Conservation (phyloP, 2,113 vertebrate species). For the human region GRCh38 chr3:123151501-123152000, state of each 20-base stretch:
- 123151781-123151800: background rate
- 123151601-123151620: background rate
- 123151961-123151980: background rate
- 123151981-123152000: too few species aligned
- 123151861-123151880: background rate
- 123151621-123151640: background rate
- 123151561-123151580: background rate
- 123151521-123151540: background rate
- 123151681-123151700: background rate
- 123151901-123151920: background rate
- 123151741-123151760: background rate
- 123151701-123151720: background rate
- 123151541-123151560: background rate
- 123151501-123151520: background rate
- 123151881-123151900: background rate
- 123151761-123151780: background rate
- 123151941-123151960: background rate
- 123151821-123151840: background rate
- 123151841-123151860: accelerated
- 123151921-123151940: background rate
- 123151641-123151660: background rate
- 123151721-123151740: background rate
- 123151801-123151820: background rate
- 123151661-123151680: background rate
- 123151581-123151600: background rate